Conservation (phyloP, 2,888 invertebrate genomes). For the Megaustenia siamemsis region DNA sequence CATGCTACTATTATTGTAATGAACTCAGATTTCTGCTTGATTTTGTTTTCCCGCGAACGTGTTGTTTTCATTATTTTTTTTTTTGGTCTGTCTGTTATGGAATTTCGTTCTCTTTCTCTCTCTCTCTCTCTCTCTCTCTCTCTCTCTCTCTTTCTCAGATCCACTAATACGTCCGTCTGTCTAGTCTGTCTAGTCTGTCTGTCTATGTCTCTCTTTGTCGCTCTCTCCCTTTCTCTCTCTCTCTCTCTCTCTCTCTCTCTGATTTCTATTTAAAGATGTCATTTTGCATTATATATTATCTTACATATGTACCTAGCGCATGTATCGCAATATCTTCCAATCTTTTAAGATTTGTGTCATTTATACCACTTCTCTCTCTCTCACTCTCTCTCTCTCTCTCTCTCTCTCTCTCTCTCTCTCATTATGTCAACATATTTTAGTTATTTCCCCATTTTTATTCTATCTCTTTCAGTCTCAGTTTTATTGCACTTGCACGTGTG, state of each 20-base stretch:
- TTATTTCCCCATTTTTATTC: background rate
- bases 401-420: constrained; percentile 42
- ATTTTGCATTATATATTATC: too few relatives aligned
- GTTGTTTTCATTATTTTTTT: constrained; percentile 10
- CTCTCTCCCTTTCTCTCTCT: background rate
- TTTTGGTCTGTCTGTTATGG: constrained; percentile 18
- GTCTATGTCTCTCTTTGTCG: constrained; percentile 2
- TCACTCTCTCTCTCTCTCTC: constrained; percentile 36
- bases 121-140: constrained; percentile 30
- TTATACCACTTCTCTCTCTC: constrained; percentile 36
- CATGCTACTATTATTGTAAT: background rate
- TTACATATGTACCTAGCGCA: too few relatives aligned
- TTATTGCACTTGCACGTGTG: background rate
- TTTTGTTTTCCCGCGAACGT: background rate
- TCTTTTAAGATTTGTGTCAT: background rate
- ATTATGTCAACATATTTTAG: background rate
- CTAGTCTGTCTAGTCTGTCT: background rate
- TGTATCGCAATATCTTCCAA: too few relatives aligned
- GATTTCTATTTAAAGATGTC: background rate
- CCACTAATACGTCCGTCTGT: background rate
- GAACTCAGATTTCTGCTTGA: background rate
- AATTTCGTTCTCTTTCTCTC: constrained; percentile 13
- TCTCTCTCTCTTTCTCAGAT: background rate
- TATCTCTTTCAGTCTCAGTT: background rate
- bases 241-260: constrained; percentile 32